Evolutionary conservation across 2,113 vertebrate genomes (phyloP).

Genomic region (Anolis sagrei): DNA sequence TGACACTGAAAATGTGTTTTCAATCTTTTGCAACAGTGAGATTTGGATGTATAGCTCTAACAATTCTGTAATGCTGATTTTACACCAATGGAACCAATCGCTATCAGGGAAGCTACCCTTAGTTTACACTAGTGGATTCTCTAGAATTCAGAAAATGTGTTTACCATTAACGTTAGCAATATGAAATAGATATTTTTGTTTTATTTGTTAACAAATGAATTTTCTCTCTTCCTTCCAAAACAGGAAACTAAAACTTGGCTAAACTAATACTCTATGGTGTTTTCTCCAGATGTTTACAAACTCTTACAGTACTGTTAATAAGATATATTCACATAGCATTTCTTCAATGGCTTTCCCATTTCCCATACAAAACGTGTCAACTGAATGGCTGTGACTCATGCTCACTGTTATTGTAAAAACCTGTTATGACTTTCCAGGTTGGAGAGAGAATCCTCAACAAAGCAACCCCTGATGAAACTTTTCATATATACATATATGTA

Average conservation of each 20-base stretch:
- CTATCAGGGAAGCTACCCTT: slow-evolving; percentile 1
- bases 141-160: not conserved
- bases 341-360: not conserved
- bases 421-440: not conserved
- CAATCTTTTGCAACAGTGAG: not conserved
- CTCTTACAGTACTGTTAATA: not conserved
- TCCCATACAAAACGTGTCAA: not conserved
- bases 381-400: not conserved
- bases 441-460: not conserved
- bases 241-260: not conserved
- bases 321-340: not conserved
- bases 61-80: not conserved
- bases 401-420: not conserved
- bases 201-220: not conserved
- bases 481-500: too few relatives aligned
- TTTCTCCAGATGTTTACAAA: slow-evolving; percentile 18
- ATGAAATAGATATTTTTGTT: not conserved
- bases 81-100: not conserved
- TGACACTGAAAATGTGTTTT: slow-evolving; percentile 24
- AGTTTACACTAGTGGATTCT: not conserved
- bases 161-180: not conserved
- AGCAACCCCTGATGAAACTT: not conserved
- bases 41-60: not conserved
- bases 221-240: not conserved
- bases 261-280: not conserved